Conservation (phyloP, 1,140 invertebrate species). For the Caerostris darwini region DNA sequence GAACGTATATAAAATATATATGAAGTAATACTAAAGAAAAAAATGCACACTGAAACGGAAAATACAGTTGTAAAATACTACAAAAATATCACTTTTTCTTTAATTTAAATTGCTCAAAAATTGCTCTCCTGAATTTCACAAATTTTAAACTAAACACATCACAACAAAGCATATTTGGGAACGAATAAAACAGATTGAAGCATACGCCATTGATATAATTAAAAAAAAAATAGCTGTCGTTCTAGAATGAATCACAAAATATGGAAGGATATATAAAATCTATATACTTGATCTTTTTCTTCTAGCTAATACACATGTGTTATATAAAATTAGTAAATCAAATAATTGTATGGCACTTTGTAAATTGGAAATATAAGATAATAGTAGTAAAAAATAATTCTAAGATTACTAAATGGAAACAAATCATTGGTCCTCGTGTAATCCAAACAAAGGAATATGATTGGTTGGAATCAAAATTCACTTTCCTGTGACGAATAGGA, state of each 20-base stretch:
- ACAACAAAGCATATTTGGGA: too few relatives aligned
- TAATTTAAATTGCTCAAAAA: too few relatives aligned
- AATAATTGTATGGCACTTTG: conserved; percentile 3
- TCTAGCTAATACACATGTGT: background rate
- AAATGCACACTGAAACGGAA: background rate
- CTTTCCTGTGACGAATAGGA: conserved; percentile 75
- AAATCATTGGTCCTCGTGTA: background rate
- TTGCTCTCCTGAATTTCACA: too few relatives aligned
- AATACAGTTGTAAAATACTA: background rate
- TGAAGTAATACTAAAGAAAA: background rate
- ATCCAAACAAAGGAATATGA: background rate
- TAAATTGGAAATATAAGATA: background rate
- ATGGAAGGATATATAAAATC: too few relatives aligned
- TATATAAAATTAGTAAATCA: background rate
- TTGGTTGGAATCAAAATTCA: conserved; percentile 52
- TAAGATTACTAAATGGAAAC: background rate
- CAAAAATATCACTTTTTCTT: conserved; percentile 22
- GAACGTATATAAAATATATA: background rate
- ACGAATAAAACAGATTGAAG: too few relatives aligned
- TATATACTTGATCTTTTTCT: too few relatives aligned
- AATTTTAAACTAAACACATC: too few relatives aligned
- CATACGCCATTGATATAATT: too few relatives aligned
- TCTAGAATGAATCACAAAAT: too few relatives aligned
- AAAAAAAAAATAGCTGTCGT: too few relatives aligned
- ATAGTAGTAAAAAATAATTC: background rate